These are phyloP conservation scores for Papilio xuthus DNA, from an alignment of 1,140 invertebrate species.

Conservation along the genomic window DNA sequence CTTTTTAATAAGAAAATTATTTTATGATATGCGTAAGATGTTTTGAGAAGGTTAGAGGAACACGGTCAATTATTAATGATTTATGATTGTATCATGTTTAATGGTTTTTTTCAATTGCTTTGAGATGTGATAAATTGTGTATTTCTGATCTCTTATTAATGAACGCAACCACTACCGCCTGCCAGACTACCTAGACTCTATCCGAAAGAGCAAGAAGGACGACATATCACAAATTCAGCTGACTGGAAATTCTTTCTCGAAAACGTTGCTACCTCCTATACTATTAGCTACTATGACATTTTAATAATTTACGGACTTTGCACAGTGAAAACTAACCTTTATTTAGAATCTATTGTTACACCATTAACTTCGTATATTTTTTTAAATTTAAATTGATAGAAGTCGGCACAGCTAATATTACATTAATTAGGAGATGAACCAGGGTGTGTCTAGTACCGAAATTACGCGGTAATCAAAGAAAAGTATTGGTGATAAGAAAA, in stretches of 20 bases:
- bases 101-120: conserved; percentile 11
- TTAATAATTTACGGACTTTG: not conserved
- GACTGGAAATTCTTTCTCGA: too few relatives aligned
- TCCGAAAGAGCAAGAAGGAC: too few relatives aligned
- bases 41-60: not conserved
- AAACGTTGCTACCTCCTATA: too few relatives aligned
- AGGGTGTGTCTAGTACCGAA: not conserved
- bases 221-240: too few relatives aligned
- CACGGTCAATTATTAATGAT: not conserved
- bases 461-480: not conserved
- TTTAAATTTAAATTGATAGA: too few relatives aligned
- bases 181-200: too few relatives aligned
- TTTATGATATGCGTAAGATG: not conserved
- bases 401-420: too few relatives aligned
- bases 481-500: not conserved
- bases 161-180: too few relatives aligned
- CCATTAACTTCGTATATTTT: too few relatives aligned
- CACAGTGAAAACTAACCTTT: too few relatives aligned
- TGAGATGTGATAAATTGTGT: not conserved
- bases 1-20: not conserved
- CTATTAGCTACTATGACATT: not conserved
- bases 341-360: too few relatives aligned
- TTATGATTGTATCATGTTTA: conserved; percentile 1
- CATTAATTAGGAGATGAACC: not conserved
- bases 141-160: too few relatives aligned